These are phyloP conservation scores for Pituophis catenifer DNA, from an alignment of 2,113 vertebrate genomes.

Conservation along the genomic window DNA sequence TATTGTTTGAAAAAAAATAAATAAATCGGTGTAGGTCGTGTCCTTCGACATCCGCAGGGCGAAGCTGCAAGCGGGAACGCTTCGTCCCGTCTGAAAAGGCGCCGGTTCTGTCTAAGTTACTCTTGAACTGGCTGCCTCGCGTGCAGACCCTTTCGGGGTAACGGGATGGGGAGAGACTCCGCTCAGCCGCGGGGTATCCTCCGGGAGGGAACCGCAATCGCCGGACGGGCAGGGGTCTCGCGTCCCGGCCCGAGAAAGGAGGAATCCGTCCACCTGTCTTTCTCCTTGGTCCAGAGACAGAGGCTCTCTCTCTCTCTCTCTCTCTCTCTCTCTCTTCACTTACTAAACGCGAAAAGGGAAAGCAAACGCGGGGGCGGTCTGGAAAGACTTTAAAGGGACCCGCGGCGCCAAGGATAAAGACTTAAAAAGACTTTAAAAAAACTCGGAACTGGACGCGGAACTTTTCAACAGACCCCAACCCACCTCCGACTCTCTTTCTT, in stretches of 20 bases:
- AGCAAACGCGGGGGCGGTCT: neutral
- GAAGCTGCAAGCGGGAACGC: neutral
- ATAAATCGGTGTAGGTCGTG: too few species aligned
- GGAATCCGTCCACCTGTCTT: neutral
- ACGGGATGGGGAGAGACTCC: neutral
- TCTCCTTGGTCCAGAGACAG: neutral
- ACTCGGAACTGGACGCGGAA: neutral
- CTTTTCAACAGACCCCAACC: neutral
- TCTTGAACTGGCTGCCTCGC: neutral
- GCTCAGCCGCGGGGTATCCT: neutral
- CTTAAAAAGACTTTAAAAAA: neutral
- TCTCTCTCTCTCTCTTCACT: neutral
- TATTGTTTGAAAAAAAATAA: too few species aligned
- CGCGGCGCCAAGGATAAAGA: neutral
- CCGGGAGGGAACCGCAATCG: neutral
- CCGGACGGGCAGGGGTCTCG: neutral
- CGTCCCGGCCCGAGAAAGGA: neutral
- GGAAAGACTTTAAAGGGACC: neutral
- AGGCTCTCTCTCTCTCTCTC: too few species aligned
- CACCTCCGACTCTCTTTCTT: neutral
- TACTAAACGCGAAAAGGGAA: neutral
- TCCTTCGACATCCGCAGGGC: neutral
- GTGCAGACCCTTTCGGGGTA: neutral
- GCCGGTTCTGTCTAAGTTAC: neutral
- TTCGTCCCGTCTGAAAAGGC: neutral